Evolutionary conservation across 2,113 vertebrate species (phyloP), one percentile per base, ranked within the genome.

Genomic region (Nymphicus hollandicus): DNA sequence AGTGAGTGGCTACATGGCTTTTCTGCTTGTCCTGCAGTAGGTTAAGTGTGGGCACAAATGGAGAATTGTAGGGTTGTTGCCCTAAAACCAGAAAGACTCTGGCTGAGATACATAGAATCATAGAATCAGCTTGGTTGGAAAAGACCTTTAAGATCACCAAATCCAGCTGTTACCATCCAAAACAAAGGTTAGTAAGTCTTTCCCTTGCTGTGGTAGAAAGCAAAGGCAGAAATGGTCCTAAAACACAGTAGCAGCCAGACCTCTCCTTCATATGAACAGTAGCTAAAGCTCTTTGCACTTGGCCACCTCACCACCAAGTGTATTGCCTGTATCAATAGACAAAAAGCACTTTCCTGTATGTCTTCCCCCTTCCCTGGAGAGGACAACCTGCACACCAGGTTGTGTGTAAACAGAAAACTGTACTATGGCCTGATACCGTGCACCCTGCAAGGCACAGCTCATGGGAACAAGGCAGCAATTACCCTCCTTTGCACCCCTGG

Each of bases 391-490:
- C 13, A 12, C 3, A 2, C 11, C 25, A 65, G 79, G 25, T 29
- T 50, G 16, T 47, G 24, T 79, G 61, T 47, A 56, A 39, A 27
- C 18, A 41, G 22, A 22, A 15, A 78, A 8, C 37, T 56, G 22
- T 31, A 17, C 2, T 25, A 19, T 10, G 28, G 52, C 55, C 46
- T 8, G 22, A 81, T n/a, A 50, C 31, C 17, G 4, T 0, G 1
- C 4, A 8, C 13, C 31, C 27, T 24, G 27, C 28, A 55, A 60
- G 39, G 69, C 27, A 23, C 27, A 47, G 47, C 27, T 79, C 35
- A 11, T 22, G 14, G 50, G 37, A 80, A 24, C 8, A 44, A 58
- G n/a, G 77, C n/a, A 53, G 37, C 25, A 24, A 41, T 73, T 44
- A 5, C 5, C 4, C 28, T 81, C 28, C 29, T 72, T 44, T 76